Base-by-base conservation (phyloP, 1,140 invertebrate genomes). In the Euwallacea similis region DNA sequence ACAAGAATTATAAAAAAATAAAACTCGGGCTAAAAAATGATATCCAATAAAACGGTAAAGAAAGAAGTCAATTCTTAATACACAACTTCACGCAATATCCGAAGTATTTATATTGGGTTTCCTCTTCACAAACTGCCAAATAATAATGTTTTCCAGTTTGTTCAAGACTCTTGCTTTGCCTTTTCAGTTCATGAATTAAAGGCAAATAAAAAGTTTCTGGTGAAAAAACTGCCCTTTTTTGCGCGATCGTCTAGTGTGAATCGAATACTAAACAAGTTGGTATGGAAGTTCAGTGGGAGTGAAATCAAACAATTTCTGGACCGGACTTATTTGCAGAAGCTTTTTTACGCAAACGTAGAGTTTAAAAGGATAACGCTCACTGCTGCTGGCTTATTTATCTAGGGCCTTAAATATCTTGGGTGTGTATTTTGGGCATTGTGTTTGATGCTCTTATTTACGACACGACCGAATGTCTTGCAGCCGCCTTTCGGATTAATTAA, bases 121-220 rank as follows among this genome's bases (percentile, higher is more conserved):
- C 46, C 46, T 43, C 15, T 69, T 64, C 41, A 43, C 59, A 63
- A 70, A 70, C 50, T 58, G 41, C 10, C 53, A 64, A 70, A 70
- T 70, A 69, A 69, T 69, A 70, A 64, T 70, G 60, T 64, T 64
- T 53, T 33, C 42, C 11, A 64, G 60, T 70, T 70, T 56, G 55
- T 41, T 10, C 42, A 64, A 64, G 53, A 64, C 50, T 70, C 53
- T 64, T 64, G 68, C 61, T 21, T 54, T 70, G 33, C 42, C 43
- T 70, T 61, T 58, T 33, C 41, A 56, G 15, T 64, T 47, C 13
- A 55, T 54, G 43, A 70, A 70, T 64, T 70, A 70, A 70, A 70
- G 50, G 63, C 68, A 70, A 64, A 70, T 70, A 70, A 70, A 70
- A 70, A 70, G 68, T 64, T 70, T 70, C 60, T 7, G 33, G 33